These are phyloP conservation scores for Lagopus leucura DNA, from an alignment of 2,113 vertebrate species.

Conservation along the genomic window DNA sequence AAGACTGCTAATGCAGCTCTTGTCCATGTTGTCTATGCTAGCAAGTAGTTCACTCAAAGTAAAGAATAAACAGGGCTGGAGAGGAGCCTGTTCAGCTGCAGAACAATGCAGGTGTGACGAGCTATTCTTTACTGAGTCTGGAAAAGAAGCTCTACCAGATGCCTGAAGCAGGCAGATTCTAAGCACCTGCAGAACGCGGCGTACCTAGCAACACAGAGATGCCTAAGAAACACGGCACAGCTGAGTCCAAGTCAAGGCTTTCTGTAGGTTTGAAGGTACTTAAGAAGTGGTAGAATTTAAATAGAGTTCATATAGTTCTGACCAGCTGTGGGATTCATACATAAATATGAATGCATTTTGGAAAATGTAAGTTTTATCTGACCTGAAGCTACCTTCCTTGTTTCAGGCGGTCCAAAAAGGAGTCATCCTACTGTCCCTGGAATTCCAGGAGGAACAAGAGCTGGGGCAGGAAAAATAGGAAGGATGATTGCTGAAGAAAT, in stretches of 20 bases:
- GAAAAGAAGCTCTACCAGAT: not conserved
- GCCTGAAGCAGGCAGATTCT: not conserved
- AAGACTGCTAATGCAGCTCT: not conserved
- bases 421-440: slow-evolving; percentile 92
- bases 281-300: not conserved
- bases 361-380: not conserved
- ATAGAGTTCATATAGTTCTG: not conserved
- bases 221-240: not conserved
- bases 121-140: not conserved
- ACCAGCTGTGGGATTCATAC: not conserved
- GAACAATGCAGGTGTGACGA: not conserved
- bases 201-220: not conserved
- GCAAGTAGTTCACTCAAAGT: not conserved
- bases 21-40: not conserved
- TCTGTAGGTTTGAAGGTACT: not conserved
- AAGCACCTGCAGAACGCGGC: not conserved
- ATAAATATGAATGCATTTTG: not conserved
- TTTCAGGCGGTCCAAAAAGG: slow-evolving; percentile 89
- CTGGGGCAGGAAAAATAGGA: slow-evolving; percentile 97
- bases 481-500: slow-evolving; percentile 99
- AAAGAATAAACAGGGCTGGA: not conserved
- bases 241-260: not conserved
- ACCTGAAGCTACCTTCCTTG: not conserved
- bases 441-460: slow-evolving; percentile 95
- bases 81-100: not conserved